These are phyloP conservation scores for Lophura nycthemera DNA, from an alignment of 2,113 vertebrate species.

Conservation along the genomic window DNA sequence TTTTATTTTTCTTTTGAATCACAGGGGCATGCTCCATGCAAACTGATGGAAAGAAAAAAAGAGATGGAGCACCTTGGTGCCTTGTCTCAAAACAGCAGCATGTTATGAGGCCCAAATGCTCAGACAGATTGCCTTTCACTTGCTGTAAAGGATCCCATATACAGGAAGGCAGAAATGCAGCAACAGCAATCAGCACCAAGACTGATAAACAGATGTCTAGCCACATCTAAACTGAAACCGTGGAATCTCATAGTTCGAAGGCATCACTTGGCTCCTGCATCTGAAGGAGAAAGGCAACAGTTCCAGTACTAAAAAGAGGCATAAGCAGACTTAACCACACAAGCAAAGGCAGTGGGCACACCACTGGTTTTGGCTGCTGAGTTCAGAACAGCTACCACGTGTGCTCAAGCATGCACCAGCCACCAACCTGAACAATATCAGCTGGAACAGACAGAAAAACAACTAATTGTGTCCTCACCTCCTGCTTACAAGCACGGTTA, in stretches of 20 bases:
- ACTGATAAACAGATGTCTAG: not conserved
- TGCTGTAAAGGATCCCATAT: not conserved
- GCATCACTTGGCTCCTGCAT: not conserved
- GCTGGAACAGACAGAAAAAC: not conserved
- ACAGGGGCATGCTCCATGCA: not conserved
- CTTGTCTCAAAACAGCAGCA: not conserved
- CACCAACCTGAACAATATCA: not conserved
- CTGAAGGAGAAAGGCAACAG: conserved; percentile 6
- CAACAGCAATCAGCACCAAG: not conserved
- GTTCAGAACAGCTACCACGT: not conserved
- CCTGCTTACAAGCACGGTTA: conserved; percentile 13
- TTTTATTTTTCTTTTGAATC: not conserved
- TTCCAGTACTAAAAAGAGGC: not conserved
- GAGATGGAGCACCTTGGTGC: not conserved
- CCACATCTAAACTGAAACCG: not conserved
- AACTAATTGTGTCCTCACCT: not conserved
- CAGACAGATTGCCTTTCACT: not conserved
- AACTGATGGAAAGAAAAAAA: not conserved
- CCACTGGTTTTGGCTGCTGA: not conserved
- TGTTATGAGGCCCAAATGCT: not conserved
- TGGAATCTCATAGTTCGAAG: not conserved
- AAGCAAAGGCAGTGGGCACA: not conserved
- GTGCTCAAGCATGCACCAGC: not conserved
- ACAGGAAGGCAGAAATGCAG: not conserved
- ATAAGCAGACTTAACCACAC: not conserved